Evolutionary conservation across 1,140 invertebrate species (phyloP).

Genomic region (Drosophila murphyi): DNA sequence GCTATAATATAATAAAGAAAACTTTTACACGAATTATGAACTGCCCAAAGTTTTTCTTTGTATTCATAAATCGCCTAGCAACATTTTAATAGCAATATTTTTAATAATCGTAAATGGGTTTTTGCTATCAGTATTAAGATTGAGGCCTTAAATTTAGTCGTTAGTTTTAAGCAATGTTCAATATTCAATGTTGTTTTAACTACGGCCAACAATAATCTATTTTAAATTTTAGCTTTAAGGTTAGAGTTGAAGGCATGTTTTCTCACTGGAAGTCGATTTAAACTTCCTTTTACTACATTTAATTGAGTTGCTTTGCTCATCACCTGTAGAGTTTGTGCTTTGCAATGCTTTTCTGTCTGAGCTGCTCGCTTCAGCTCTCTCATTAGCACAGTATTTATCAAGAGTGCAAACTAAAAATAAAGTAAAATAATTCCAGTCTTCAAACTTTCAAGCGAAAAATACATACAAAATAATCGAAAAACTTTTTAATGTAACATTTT

Average conservation of each 20-base stretch:
- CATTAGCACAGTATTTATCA: conserved; percentile 49
- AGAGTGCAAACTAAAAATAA: conserved; percentile 28
- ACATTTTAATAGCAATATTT: too few species aligned
- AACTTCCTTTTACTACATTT: conserved; percentile 21
- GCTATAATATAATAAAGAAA: conserved; percentile 28
- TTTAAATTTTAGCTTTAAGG: background rate
- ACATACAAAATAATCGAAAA: conserved; percentile 59
- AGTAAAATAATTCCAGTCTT: conserved; percentile 20
- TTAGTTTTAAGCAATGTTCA: too few species aligned
- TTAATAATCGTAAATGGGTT: too few species aligned
- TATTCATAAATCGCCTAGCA: background rate
- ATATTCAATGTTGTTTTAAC: too few species aligned
- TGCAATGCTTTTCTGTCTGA: background rate
- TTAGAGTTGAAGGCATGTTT: background rate
- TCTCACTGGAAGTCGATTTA: background rate
- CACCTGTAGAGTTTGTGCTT: conserved; percentile 3
- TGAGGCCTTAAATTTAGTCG: too few species aligned
- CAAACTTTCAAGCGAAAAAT: conserved; percentile 35
- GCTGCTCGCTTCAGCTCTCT: background rate
- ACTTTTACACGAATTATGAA: conserved; percentile 5
- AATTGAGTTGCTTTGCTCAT: conserved; percentile 24
- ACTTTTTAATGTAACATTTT: conserved; percentile 48
- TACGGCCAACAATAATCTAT: too few species aligned
- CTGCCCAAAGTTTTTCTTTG: background rate
- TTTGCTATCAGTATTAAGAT: too few species aligned